Evolutionary conservation across 2,888 invertebrate genomes (phyloP).

Genomic region (Dasypogon diadema): DNA sequence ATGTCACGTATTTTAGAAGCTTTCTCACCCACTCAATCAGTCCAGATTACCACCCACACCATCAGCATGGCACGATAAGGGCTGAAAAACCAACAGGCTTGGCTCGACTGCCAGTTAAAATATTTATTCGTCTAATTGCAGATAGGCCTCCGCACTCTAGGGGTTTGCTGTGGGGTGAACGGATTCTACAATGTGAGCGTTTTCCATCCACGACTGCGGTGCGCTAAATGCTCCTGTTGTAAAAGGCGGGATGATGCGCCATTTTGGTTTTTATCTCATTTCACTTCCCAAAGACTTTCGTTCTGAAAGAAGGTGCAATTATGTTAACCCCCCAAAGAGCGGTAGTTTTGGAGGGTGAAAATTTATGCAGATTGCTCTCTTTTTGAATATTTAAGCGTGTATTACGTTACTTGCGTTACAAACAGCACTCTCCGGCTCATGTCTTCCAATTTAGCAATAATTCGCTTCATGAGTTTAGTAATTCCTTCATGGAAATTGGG

Average conservation of each 20-base stretch:
- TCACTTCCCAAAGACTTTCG: slow-evolving; percentile 5
- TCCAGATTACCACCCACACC: not conserved
- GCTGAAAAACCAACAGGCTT: slow-evolving; percentile 18
- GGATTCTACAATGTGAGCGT: not conserved
- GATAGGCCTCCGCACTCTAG: not conserved
- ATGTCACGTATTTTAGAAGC: not conserved
- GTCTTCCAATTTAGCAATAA: slow-evolving; percentile 27
- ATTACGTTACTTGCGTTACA: slow-evolving; percentile 24
- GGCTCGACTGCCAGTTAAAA: slow-evolving; percentile 38
- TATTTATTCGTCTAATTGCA: slow-evolving; percentile 50
- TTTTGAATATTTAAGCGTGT: slow-evolving; percentile 50
- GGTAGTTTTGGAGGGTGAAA: slow-evolving; percentile 6
- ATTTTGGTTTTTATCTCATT: slow-evolving; percentile 46
- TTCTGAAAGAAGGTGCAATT: slow-evolving; percentile 22
- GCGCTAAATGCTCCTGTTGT: not conserved
- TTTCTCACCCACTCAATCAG: not conserved
- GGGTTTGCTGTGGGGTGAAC: not conserved
- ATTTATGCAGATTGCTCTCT: slow-evolving; percentile 51
- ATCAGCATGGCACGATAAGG: not conserved
- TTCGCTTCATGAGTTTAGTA: slow-evolving; percentile 16
- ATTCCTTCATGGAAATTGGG: slow-evolving; percentile 3
- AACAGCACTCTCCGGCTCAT: slow-evolving; percentile 3
- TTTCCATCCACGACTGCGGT: not conserved
- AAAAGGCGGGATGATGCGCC: slow-evolving; percentile 36
- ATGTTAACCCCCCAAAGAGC: slow-evolving; percentile 8